phyloP scores from a whole-genome alignment of 2,888 invertebrate species.

The Phyto melanocephala region DNA sequence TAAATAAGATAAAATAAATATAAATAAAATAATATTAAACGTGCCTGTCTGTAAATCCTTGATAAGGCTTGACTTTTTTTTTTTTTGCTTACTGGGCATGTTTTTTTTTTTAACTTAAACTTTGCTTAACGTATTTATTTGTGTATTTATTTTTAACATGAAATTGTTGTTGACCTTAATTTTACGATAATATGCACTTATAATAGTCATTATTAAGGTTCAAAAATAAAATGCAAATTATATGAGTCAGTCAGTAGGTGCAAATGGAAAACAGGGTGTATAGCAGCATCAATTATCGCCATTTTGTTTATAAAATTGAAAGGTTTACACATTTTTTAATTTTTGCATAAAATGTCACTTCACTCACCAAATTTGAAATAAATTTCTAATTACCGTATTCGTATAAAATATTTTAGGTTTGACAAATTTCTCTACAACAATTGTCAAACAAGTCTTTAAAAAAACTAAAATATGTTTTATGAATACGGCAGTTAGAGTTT shows the following conservation, averaged over 20 bases:
- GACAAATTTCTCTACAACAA: no score
- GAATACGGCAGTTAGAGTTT: no score
- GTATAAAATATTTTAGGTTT: no score
- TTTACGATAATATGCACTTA: not conserved
- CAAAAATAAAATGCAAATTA: constrained; percentile 1
- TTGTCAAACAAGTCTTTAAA: no score
- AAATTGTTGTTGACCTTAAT: constrained; percentile 53
- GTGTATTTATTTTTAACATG: not conserved
- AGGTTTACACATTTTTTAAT: no score
- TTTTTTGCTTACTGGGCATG: not conserved
- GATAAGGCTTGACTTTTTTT: not conserved
- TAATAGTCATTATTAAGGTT: not conserved
- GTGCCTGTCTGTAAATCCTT: not conserved
- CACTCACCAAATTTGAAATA: no score
- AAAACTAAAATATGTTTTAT: no score
- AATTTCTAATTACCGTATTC: no score
- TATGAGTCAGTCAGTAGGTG: constrained; percentile 14
- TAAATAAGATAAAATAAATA: constrained; percentile 14
- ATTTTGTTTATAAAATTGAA: no score
- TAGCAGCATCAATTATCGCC: not conserved
- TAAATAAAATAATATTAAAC: not conserved
- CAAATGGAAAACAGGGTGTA: not conserved
- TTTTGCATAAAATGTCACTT: no score
- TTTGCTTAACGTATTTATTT: not conserved
- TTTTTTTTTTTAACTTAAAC: constrained; percentile 23